These are phyloP conservation scores for Turritopsis rubra DNA, from an alignment of 30 jellyfish, hydroid and myxozoan species.

Conservation along the genomic window DNA sequence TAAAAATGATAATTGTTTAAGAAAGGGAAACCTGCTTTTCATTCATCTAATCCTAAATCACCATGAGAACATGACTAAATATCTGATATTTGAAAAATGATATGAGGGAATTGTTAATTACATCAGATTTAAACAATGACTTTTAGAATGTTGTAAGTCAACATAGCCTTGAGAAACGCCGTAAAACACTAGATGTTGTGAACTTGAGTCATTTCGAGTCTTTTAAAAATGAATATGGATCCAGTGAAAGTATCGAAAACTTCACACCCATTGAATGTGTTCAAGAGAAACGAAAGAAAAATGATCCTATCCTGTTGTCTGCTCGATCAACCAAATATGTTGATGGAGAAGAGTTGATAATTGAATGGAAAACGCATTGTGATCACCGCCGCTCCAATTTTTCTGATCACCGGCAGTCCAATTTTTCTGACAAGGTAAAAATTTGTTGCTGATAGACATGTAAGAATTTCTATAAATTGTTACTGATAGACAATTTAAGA, in stretches of 20 bases:
- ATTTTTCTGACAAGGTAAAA: neutral
- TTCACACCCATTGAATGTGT: neutral
- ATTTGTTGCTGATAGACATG: too few species aligned
- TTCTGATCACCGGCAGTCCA: neutral
- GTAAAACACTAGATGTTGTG: neutral
- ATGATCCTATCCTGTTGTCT: constrained; percentile 66
- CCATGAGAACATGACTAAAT: too few species aligned
- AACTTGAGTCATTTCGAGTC: neutral
- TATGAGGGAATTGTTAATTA: too few species aligned
- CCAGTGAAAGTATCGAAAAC: neutral
- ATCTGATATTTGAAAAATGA: too few species aligned
- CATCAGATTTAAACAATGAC: neutral
- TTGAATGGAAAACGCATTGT: constrained; percentile 15
- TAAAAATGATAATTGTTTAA: too few species aligned
- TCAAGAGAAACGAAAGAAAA: constrained; percentile 43
- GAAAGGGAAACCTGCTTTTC: too few species aligned
- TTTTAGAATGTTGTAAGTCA: neutral
- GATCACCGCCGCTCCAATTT: neutral
- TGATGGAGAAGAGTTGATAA: neutral
- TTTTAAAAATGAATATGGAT: neutral
- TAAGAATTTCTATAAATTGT: too few species aligned
- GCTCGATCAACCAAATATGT: constrained; percentile 45
- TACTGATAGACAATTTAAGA: too few species aligned
- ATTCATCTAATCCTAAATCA: too few species aligned
- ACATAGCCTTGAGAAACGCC: neutral